A percentile compares a stretch with the other conserved stretches of the same genome.
Evolutionary conservation across 2,888 invertebrate species (phyloP).

Genomic region (Strigamia transsilvanica): DNA sequence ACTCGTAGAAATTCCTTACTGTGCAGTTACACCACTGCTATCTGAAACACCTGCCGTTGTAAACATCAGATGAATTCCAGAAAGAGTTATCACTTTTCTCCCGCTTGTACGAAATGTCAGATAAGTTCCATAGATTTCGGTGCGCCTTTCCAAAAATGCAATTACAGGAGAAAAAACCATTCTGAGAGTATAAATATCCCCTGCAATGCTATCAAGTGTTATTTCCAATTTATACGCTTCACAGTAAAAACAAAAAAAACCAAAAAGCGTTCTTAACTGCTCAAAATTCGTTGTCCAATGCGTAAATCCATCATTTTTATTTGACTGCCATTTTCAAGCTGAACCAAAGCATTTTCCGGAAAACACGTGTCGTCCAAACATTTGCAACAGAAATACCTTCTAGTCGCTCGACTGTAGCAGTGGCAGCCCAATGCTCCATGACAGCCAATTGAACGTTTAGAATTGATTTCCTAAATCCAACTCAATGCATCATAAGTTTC

Average conservation of each 20-base stretch:
- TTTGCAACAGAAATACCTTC: conserved; percentile 52
- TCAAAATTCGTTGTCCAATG: conserved; percentile 52
- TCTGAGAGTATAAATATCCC: neutral
- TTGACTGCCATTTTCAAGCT: conserved; percentile 45
- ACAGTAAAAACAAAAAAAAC: neutral
- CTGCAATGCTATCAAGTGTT: neutral
- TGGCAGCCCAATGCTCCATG: neutral
- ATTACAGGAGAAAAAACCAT: conserved; percentile 53
- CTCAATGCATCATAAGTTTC: too few relatives aligned
- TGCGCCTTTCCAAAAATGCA: conserved; percentile 55
- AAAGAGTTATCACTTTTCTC: conserved; percentile 47
- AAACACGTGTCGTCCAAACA: conserved; percentile 53
- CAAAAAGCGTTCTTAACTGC: conserved; percentile 31
- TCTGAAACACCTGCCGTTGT: neutral
- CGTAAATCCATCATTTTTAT: conserved; percentile 53
- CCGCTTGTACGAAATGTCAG: conserved; percentile 51
- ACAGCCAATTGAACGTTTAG: neutral
- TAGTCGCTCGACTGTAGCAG: conserved; percentile 49
- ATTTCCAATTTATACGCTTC: neutral
- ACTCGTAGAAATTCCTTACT: neutral
- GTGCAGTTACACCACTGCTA: neutral
- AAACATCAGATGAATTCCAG: conserved; percentile 54
- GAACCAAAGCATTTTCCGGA: conserved; percentile 52
- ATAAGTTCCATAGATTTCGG: conserved; percentile 54
- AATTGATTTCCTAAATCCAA: too few relatives aligned